phyloP scores from a whole-genome alignment of 2,888 invertebrate genomes.

The Heliconius aoede region DNA sequence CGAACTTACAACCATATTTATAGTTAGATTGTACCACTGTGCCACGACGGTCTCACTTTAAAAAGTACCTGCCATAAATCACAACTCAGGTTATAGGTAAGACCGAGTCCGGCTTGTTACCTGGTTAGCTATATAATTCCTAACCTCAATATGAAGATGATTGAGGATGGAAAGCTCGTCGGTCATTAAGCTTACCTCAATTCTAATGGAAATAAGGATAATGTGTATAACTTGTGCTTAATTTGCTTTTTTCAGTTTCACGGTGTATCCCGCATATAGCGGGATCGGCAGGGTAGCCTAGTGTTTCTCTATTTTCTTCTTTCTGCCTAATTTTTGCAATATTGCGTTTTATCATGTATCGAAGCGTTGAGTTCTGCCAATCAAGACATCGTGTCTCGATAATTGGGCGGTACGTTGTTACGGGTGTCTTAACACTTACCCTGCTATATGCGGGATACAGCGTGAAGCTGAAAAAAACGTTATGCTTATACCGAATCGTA shows the following conservation, averaged over 20 bases:
- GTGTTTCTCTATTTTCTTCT: neutral
- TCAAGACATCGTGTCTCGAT: too few relatives aligned
- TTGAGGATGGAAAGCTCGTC: slow-evolving; percentile 4
- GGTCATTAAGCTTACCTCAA: slow-evolving; percentile 10
- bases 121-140: slow-evolving; percentile 8
- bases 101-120: slow-evolving; percentile 12
- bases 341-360: too few relatives aligned
- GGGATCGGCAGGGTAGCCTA: neutral
- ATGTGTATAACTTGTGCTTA: neutral
- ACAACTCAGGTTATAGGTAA: slow-evolving; percentile 11
- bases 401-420: neutral
- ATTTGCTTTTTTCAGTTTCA: neutral
- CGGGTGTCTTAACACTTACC: neutral
- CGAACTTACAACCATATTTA: neutral
- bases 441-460: too few relatives aligned
- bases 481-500: neutral
- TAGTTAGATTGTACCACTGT: neutral
- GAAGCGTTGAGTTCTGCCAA: too few relatives aligned
- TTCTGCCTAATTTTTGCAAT: neutral
- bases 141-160: slow-evolving; percentile 21
- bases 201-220: slow-evolving; percentile 1
- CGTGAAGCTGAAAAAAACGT: neutral
- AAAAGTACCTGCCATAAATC: slow-evolving; percentile 2
- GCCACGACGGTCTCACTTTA: neutral
- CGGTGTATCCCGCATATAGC: neutral